These are phyloP conservation scores for Drosophila biarmipes DNA, from an alignment of 1,140 invertebrate species.

Conservation along the genomic window DNA sequence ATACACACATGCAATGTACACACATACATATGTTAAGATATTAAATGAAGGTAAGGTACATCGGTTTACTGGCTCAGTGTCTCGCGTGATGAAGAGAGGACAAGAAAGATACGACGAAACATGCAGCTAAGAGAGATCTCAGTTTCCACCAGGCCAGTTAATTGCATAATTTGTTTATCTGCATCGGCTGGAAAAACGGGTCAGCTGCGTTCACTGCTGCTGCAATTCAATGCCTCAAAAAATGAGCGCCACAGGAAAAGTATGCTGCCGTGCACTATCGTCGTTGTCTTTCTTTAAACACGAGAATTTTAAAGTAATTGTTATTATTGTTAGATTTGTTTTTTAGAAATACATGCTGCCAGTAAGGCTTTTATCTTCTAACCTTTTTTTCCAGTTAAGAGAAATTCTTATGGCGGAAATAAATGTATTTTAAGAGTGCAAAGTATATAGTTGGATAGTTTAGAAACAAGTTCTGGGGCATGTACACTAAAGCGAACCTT, in stretches of 20 bases:
- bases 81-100: conserved; percentile 5
- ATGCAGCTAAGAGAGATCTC: conserved; percentile 23
- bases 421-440: too few species aligned
- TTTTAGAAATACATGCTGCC: background rate
- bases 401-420: too few species aligned
- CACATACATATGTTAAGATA: background rate
- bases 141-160: conserved; percentile 45
- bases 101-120: conserved; percentile 3
- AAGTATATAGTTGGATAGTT: too few species aligned
- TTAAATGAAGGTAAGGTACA: background rate
- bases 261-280: conserved; percentile 49
- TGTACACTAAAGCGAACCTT: too few species aligned
- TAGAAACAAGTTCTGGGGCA: too few species aligned
- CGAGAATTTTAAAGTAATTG: too few species aligned
- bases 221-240: conserved; percentile 62
- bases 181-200: conserved; percentile 73
- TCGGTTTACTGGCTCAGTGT: background rate
- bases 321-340: too few species aligned
- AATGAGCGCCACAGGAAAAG: conserved; percentile 64
- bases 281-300: background rate
- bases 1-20: background rate
- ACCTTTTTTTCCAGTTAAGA: too few species aligned
- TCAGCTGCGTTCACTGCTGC: conserved; percentile 63
- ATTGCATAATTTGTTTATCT: conserved; percentile 81
- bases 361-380: background rate